Base-by-base conservation (phyloP, 1,140 invertebrate species). In the Anastrepha ludens region DNA sequence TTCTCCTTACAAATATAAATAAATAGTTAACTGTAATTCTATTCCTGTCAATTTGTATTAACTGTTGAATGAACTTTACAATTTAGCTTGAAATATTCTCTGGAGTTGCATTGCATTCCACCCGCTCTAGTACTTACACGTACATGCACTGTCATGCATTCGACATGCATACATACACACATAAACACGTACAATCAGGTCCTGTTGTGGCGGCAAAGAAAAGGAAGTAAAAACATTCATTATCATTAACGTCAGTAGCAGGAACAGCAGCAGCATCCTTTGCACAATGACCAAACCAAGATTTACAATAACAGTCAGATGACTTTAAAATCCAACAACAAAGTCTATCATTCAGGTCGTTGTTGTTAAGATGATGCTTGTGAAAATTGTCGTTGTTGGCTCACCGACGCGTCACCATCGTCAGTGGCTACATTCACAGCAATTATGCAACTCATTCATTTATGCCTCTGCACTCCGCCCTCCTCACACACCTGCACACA, bases 221-320 rank as follows among this genome's bases (percentile, higher is more conserved):
- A 41, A 44, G 9, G 67, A 9, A 47, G 41, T 11, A 41, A 15
- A 15, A 70, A 41, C 67, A 70, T 70, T 70, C 67, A 70, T 70
- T 70, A 70, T 70, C 67, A 70, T 70, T 70, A 70, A 44, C 67
- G 29, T 13, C 29, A 70, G n/a, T 65, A 29, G 20, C 64, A 20
- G 13, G 4, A 62, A 13, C 15, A 8, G 17, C 60, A 62, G 17
- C 13, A 62, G 17, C 2, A 62, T 3, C 13, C 7, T 3, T 13
- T 13, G 17, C 60, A 62, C 60, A 62, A 62, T n/a, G 60, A n/a
- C 64, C 6, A 65, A 65, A 65, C 6, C 3, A 29, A 39, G 11
- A 44, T 70, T 70, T 70, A 1, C 67, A 5, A 15, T 15, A 4
- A 5, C 67, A 70, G 5, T 13, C 39, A 2, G 67, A 44, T 9